Evolutionary conservation across 2,888 invertebrate genomes (phyloP).

Genomic region (Watsonalla binaria): DNA sequence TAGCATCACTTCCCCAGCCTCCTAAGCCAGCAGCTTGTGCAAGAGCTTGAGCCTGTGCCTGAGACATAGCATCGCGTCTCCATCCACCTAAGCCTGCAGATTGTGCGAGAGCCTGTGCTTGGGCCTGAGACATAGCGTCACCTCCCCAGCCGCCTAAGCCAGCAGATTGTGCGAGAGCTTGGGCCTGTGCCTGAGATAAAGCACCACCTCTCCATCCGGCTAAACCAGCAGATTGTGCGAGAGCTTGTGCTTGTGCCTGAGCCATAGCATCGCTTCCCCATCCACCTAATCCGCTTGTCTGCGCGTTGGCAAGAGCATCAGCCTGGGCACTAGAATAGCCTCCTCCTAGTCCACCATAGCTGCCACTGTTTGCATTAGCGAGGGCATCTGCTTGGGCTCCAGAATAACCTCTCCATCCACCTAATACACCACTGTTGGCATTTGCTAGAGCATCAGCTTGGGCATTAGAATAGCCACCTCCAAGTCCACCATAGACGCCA

Average conservation of each 20-base stretch:
- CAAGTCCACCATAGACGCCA: not conserved
- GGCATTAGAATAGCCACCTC: not conserved
- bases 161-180: conserved; percentile 5
- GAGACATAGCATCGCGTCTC: conserved; percentile 4
- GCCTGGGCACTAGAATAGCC: conserved; percentile 11
- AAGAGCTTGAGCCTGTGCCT: conserved; percentile 1
- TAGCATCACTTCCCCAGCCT: conserved; percentile 3
- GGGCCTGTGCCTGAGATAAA: conserved; percentile 9
- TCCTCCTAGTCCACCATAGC: conserved; percentile 9
- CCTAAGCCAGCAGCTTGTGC: conserved; percentile 1
- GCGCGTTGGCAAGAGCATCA: not conserved
- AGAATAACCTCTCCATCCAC: conserved; percentile 13
- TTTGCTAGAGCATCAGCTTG: conserved; percentile 14
- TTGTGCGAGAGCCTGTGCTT: conserved; percentile 1
- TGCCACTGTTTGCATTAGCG: conserved; percentile 6
- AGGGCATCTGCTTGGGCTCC: conserved; percentile 8
- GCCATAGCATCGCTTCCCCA: conserved; percentile 7
- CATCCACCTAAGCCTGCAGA: not conserved
- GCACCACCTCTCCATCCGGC: conserved; percentile 5
- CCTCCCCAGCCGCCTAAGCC: conserved; percentile 6
- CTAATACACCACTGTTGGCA: conserved; percentile 4
- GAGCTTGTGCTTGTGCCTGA: conserved; percentile 8
- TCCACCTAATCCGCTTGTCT: not conserved
- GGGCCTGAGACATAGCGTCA: conserved; percentile 1
- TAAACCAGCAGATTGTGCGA: not conserved